Percentiles rank a stretch among this genome's conserved stretches.
phyloP scores from a whole-genome alignment of 2,888 invertebrate species.

The Osmoderma eremita region DNA sequence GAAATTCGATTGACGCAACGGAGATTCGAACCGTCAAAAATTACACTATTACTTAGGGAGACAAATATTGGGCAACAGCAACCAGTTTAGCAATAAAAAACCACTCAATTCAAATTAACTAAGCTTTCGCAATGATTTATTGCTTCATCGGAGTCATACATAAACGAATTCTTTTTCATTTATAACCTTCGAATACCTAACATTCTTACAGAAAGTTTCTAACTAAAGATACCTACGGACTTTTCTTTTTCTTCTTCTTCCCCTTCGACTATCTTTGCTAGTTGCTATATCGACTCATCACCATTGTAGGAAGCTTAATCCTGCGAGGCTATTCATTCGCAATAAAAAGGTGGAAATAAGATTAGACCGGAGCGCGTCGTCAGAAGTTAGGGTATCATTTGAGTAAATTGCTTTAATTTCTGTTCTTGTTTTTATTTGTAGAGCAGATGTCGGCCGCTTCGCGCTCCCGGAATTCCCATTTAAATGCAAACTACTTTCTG shows the following conservation, averaged over 20 bases:
- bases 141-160: too few species aligned
- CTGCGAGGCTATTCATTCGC: conserved; percentile 35
- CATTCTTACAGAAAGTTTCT: conserved; percentile 22
- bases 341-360: conserved; percentile 39
- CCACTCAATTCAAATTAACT: too few species aligned
- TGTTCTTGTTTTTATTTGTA: conserved; percentile 39
- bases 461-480: conserved; percentile 39
- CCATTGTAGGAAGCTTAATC: conserved; percentile 26
- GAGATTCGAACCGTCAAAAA: too few species aligned
- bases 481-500: conserved; percentile 39
- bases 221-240: conserved; percentile 10
- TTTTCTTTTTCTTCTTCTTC: too few species aligned
- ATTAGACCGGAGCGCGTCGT: conserved; percentile 36
- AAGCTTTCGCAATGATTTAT: too few species aligned
- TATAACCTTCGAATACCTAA: conserved; percentile 15
- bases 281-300: background rate
- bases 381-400: conserved; percentile 35
- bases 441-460: conserved; percentile 37
- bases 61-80: too few species aligned
- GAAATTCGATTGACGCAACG: too few species aligned
- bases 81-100: too few species aligned
- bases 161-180: too few species aligned
- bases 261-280: conserved; percentile 15
- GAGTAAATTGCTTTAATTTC: conserved; percentile 40
- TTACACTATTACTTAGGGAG: too few species aligned